Evolutionary conservation across 2,113 vertebrate genomes (phyloP), one percentile per base, ranked within the genome.

Genomic region (Edolisoma coerulescens): DNA sequence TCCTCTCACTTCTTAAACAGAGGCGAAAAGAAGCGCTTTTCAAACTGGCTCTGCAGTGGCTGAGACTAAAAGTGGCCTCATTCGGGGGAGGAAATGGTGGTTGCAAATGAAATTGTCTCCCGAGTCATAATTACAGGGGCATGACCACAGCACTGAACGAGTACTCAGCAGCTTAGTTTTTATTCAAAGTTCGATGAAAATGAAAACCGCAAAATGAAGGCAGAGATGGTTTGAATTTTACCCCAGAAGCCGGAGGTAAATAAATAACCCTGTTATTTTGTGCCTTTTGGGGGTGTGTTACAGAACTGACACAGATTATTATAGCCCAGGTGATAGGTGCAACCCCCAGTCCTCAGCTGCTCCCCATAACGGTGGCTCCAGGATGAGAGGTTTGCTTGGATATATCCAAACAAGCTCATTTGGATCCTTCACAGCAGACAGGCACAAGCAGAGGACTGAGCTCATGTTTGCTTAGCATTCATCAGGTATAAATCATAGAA

Each of bases 31-130:
- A n/a, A 49, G 7, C 3, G 0, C 54, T 63, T 49, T 1, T 7
- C 28, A 3, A 19, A 5, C 1, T 4, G 65, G 5, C 10, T 45
- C 23, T 67, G 67, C 18, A 8, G 57, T 13, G 57, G 44, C 57
- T 22, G 75, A 47, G 71, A 6, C 3, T 7, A 22, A 39, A 75
- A 89, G 65, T 5, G 45, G 73, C 68, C n/a, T 41, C 26, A 0
- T 89, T 69, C 77, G 0, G 6, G 59, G 22, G 47, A 94, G 95
- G 93, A 96, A 96, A 86, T 5, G 11, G 89, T 87, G 96, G 93
- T 90, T 95, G 52, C 35, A 32, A 41, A 50, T 61, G 87, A 92
- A 91, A 80, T 81, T 3, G 5, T 45, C 47, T 32, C 1, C 70
- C 2, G 10, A 89, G 84, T 77, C 80, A 23, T 74, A 91, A 63